Evolutionary conservation across 2,113 vertebrate species (phyloP).

Genomic region (Reinhardtius hippoglossoides): DNA sequence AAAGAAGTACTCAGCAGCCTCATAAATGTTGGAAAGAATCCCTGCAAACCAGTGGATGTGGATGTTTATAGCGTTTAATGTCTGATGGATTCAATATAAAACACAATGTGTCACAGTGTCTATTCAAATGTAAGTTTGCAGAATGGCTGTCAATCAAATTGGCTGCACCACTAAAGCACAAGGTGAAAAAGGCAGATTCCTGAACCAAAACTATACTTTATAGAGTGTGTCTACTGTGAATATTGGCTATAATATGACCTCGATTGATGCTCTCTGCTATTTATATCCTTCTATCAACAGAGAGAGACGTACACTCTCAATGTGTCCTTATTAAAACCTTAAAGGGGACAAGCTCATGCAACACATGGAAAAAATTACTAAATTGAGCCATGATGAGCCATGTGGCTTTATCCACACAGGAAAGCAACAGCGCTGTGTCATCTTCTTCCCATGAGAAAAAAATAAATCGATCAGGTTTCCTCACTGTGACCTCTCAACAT

Average conservation of each 20-base stretch:
- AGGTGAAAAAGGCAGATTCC: too few relatives aligned
- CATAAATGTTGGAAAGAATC: neutral
- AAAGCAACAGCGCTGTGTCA: conserved; percentile 15
- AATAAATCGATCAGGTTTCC: conserved; percentile 50
- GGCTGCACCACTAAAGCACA: neutral
- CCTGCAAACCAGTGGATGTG: neutral
- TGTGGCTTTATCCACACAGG: neutral
- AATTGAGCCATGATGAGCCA: neutral
- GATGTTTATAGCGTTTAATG: neutral
- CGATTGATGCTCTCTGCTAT: conserved; percentile 9
- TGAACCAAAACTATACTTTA: conserved; percentile 40
- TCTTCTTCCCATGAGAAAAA: conserved; percentile 23
- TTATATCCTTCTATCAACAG: conserved; percentile 24
- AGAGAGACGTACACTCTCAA: conserved; percentile 15
- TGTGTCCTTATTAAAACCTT: conserved; percentile 39
- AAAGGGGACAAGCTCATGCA: neutral
- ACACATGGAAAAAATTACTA: neutral
- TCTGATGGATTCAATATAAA: neutral
- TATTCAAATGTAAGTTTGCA: neutral
- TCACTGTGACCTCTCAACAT: conserved; percentile 53
- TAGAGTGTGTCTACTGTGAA: conserved; percentile 24
- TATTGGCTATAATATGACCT: conserved; percentile 49
- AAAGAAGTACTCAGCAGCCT: neutral
- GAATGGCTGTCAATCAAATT: neutral
- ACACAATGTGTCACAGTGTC: neutral